These are phyloP conservation scores for Silurus lanzhouensis DNA, from an alignment of 2,797 vertebrate genomes.

Conservation along the genomic window DNA sequence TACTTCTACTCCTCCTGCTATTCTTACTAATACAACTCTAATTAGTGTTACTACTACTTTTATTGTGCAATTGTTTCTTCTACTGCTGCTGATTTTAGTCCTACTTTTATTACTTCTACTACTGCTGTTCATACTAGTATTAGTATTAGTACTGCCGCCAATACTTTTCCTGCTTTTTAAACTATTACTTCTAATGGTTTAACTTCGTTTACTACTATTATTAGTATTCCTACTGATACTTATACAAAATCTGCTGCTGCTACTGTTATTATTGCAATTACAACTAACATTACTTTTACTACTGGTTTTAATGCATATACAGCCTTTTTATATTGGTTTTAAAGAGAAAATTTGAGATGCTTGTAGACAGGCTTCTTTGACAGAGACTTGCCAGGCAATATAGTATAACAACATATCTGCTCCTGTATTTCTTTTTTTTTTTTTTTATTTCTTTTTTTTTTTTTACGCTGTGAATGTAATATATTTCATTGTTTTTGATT, in stretches of 20 bases:
- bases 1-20: no score
- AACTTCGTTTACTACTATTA: not conserved
- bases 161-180: not conserved
- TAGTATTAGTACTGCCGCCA: not conserved
- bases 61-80: no score
- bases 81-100: no score
- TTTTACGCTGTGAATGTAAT: slow-evolving; percentile 12
- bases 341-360: not conserved
- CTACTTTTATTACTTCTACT: not conserved
- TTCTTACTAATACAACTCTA: no score
- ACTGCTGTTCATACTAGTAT: not conserved
- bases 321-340: not conserved
- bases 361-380: not conserved
- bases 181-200: no score
- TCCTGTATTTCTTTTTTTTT: not conserved
- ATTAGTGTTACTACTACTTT: no score
- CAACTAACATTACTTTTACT: not conserved
- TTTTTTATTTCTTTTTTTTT: not conserved
- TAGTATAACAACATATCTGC: not conserved
- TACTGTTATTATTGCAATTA: not conserved
- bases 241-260: no score
- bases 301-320: not conserved
- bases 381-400: not conserved
- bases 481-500: slow-evolving; percentile 11
- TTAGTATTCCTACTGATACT: not conserved